These are phyloP conservation scores for Zaprionus bogoriensis DNA, from an alignment of 2,888 invertebrate genomes.

Conservation along the genomic window DNA sequence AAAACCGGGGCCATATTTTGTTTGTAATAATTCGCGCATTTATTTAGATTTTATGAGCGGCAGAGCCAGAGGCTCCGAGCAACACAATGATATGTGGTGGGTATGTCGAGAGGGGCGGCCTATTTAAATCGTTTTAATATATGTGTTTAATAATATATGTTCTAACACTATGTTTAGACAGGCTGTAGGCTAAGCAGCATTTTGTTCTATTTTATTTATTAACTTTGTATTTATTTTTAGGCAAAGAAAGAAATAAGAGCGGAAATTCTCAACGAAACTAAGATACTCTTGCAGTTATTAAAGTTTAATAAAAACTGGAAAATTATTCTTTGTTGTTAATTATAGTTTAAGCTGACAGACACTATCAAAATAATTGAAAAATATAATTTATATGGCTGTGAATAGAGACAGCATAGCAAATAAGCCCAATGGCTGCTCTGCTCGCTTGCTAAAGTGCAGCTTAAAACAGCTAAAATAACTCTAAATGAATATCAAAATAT, in stretches of 20 bases:
- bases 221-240: not conserved
- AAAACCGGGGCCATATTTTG: slow-evolving; percentile 45
- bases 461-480: not conserved
- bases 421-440: no score
- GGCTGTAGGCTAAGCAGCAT: not conserved
- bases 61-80: slow-evolving; percentile 15
- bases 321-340: no score
- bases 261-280: no score
- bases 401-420: no score
- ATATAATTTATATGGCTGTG: no score
- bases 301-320: no score
- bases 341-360: no score
- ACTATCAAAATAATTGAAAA: no score
- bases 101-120: slow-evolving; percentile 36
- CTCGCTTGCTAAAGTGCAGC: not conserved
- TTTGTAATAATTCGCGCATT: slow-evolving; percentile 50
- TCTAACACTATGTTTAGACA: no score
- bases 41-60: slow-evolving; percentile 45
- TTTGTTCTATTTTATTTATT: not conserved
- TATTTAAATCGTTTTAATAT: slow-evolving; percentile 43
- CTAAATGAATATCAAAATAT: not conserved
- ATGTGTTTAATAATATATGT: slow-evolving; percentile 1
- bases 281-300: no score
- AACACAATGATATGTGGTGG: slow-evolving; percentile 44
- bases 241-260: no score